These are phyloP conservation scores for Malacoctenus gilli DNA, from an alignment of 2,797 vertebrate species.

Conservation along the genomic window DNA sequence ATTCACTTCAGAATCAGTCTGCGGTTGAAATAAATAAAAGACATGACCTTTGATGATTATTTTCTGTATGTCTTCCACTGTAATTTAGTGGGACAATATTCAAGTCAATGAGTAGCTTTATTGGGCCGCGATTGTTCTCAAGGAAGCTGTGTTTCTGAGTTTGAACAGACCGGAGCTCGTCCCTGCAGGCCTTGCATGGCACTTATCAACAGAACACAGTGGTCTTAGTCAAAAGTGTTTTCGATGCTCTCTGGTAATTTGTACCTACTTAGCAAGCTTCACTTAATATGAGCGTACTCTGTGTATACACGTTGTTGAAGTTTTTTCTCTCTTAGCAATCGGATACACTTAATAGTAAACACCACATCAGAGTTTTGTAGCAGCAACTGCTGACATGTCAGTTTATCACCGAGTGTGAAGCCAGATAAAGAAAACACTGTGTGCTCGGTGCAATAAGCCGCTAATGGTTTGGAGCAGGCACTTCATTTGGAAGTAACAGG, in stretches of 20 bases:
- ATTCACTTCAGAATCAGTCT: background rate
- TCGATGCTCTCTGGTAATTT: background rate
- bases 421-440: background rate
- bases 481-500: background rate
- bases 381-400: no score
- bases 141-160: slow-evolving; percentile 47
- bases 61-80: background rate
- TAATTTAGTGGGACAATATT: slow-evolving; percentile 12
- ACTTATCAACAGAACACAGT: slow-evolving; percentile 7
- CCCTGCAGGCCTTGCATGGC: slow-evolving; percentile 23
- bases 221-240: slow-evolving; percentile 14
- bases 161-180: slow-evolving; percentile 30
- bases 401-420: no score
- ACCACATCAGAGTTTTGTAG: no score
- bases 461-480: background rate
- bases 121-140: slow-evolving; percentile 45
- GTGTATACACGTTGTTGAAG: no score
- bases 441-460: slow-evolving; percentile 7
- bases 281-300: no score
- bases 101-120: slow-evolving; percentile 19
- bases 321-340: no score
- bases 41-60: no score
- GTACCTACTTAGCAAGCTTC: background rate
- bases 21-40: no score
- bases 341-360: no score